Percentiles rank a stretch among this genome's conserved stretches.
phyloP scores from a whole-genome alignment of 2,113 vertebrate genomes.

The Anthoscopus minutus region DNA sequence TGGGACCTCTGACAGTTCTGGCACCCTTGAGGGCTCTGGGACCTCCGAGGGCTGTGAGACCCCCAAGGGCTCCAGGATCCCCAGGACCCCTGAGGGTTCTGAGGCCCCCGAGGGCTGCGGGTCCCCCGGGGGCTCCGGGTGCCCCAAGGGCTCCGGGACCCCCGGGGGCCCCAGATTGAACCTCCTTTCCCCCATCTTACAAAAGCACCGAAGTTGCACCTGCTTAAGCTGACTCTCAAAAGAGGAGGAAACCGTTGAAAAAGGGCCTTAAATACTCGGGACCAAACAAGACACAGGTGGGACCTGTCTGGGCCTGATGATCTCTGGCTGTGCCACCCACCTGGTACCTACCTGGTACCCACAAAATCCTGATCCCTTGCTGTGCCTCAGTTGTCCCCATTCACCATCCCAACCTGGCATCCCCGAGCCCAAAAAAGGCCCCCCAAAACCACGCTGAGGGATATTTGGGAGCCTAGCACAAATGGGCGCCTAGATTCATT shows the following conservation, averaged over 20 bases:
- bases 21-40: fast-evolving
- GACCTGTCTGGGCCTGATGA: fast-evolving
- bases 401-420: too few relatives aligned
- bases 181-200: background rate
- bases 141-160: background rate
- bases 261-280: background rate
- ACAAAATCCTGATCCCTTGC: background rate
- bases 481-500: fast-evolving
- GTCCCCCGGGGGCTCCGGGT: fast-evolving
- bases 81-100: fast-evolving
- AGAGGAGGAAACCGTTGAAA: fast-evolving
- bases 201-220: fast-evolving
- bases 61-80: background rate
- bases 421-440: background rate
- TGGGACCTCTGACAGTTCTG: fast-evolving
- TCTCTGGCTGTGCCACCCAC: background rate
- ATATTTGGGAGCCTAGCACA: fast-evolving
- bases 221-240: fast-evolving
- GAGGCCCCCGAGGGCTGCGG: background rate
- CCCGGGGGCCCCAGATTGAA: too few relatives aligned
- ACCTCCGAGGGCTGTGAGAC: fast-evolving
- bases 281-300: background rate
- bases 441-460: background rate
- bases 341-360: background rate
- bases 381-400: background rate